These are phyloP conservation scores for Climacteris rufus DNA, from an alignment of 2,113 vertebrate species.

Conservation along the genomic window DNA sequence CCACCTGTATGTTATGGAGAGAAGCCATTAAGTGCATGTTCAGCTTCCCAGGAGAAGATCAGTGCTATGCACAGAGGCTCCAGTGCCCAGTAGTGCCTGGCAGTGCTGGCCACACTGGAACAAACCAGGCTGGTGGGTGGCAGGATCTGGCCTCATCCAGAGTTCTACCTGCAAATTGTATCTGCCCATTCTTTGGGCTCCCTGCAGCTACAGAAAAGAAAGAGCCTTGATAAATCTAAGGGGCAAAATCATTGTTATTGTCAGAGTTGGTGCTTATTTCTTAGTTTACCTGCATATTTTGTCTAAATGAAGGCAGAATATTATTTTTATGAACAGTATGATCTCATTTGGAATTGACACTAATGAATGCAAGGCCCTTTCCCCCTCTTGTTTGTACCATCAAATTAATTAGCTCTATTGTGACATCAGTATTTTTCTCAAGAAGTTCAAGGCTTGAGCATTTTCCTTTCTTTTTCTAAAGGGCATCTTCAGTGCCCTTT, in stretches of 20 bases:
- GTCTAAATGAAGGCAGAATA: slow-evolving; percentile 14
- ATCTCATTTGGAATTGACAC: slow-evolving; percentile 47
- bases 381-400: slow-evolving; percentile 46
- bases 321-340: slow-evolving; percentile 7
- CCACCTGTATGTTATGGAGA: neutral
- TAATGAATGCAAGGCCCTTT: slow-evolving; percentile 61
- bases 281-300: slow-evolving; percentile 42
- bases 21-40: neutral
- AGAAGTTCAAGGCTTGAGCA: slow-evolving; percentile 38
- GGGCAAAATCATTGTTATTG: neutral
- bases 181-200: neutral
- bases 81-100: neutral
- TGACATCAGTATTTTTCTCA: slow-evolving; percentile 38
- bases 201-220: neutral
- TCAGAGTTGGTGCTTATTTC: neutral
- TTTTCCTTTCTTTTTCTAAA: slow-evolving; percentile 54
- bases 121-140: neutral
- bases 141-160: neutral
- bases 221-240: neutral
- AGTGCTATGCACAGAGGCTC: neutral
- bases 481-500: slow-evolving; percentile 53
- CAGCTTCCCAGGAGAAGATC: neutral
- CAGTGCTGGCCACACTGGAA: neutral
- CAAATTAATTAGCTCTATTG: slow-evolving; percentile 66
- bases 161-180: neutral